A percentile compares a stretch with the other conserved stretches of the same genome.
phyloP scores from a whole-genome alignment of 2,888 invertebrate species.

The Spodoptera littoralis region DNA sequence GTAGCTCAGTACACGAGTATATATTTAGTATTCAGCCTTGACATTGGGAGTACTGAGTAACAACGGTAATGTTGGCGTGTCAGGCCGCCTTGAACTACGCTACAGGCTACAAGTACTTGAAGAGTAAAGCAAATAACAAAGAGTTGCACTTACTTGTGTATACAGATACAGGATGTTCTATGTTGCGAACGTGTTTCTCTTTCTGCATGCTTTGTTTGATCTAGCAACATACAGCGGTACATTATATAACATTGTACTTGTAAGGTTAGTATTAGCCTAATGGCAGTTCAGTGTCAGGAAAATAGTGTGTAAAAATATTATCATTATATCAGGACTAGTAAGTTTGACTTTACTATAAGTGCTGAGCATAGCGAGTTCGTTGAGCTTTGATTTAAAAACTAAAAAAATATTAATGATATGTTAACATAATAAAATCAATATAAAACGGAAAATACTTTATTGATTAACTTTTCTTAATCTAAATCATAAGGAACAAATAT shows the following conservation, averaged over 20 bases:
- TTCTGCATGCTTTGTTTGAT: conserved; percentile 80
- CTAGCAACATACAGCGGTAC: conserved; percentile 63
- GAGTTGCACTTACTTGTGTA: conserved; percentile 76
- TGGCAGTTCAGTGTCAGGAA: too few species aligned
- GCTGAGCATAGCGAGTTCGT: too few species aligned
- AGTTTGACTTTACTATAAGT: too few species aligned
- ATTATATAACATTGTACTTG: conserved; percentile 24
- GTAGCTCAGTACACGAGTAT: not conserved
- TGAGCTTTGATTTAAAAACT: not conserved
- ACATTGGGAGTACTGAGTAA: conserved; percentile 1
- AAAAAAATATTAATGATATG: not conserved
- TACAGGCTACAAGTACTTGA: conserved; percentile 1
- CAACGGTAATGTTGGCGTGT: conserved; percentile 6
- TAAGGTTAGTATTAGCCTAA: too few species aligned
- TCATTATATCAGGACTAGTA: too few species aligned
- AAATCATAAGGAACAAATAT: not conserved
- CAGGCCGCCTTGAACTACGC: not conserved
- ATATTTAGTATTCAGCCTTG: conserved; percentile 9
- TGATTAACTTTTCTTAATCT: conserved; percentile 13
- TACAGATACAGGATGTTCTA: conserved; percentile 74
- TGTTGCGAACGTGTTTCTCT: conserved; percentile 76
- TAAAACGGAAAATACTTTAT: conserved; percentile 13
- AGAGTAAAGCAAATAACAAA: not conserved
- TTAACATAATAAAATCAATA: conserved; percentile 25
- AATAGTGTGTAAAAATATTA: too few species aligned